These are phyloP conservation scores for Icerya purchasi DNA, from an alignment of 2,888 invertebrate species.

Conservation along the genomic window DNA sequence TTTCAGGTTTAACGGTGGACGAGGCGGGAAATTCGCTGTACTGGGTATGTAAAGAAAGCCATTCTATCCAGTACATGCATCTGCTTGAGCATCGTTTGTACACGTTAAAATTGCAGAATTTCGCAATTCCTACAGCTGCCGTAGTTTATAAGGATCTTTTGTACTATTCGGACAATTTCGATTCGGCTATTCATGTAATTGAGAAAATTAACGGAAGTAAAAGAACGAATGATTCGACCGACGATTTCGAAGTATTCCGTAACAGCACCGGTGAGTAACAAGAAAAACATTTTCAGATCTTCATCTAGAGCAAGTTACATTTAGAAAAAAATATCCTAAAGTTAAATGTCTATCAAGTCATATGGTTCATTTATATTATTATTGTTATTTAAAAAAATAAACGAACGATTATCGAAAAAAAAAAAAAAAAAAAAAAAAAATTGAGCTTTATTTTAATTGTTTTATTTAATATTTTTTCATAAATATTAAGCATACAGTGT, in stretches of 20 bases:
- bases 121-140: constrained; percentile 34
- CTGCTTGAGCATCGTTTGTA: constrained; percentile 21
- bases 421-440: too few species aligned
- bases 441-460: too few species aligned
- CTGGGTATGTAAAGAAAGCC: constrained; percentile 40
- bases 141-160: constrained; percentile 40
- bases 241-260: constrained; percentile 26
- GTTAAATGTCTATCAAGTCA: too few species aligned
- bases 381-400: too few species aligned
- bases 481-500: too few species aligned
- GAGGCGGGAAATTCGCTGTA: constrained; percentile 38
- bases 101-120: constrained; percentile 16
- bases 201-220: constrained; percentile 34
- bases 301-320: too few species aligned
- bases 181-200: constrained; percentile 33
- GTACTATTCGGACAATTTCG: constrained; percentile 45
- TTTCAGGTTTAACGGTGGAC: constrained; percentile 39
- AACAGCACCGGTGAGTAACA: constrained; percentile 42
- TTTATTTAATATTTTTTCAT: too few species aligned
- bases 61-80: constrained; percentile 39
- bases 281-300: too few species aligned
- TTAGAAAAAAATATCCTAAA: too few species aligned
- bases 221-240: constrained; percentile 24
- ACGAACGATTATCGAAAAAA: too few species aligned
- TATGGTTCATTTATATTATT: too few species aligned